Conservation (phyloP, 35 echinoderm and acorn worm species). For the Acanthaster planci region DNA sequence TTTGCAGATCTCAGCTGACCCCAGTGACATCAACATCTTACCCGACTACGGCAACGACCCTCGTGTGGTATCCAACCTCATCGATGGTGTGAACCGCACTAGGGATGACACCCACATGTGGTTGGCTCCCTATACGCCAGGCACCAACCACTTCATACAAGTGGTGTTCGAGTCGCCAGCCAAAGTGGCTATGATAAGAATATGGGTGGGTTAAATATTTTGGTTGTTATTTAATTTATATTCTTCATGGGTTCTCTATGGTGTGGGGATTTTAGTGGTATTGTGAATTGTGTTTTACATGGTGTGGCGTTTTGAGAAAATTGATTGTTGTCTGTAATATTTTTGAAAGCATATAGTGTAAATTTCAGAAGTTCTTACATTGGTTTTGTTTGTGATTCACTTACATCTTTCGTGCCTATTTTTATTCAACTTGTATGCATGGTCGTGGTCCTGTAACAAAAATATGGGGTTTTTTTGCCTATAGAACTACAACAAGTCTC, state of each 20-base stretch:
- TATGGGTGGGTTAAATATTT: conserved; percentile 74
- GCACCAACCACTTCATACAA: conserved; percentile 63
- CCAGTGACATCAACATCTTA: conserved; percentile 85
- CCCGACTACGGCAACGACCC: conserved; percentile 78
- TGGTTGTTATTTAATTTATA: not conserved
- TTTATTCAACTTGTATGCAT: no score
- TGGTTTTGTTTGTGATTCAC: no score
- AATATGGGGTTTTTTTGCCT: conserved; percentile 25
- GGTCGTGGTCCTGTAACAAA: no score
- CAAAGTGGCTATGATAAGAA: conserved; percentile 91
- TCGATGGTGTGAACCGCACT: conserved; percentile 87
- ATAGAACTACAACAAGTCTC: conserved; percentile 99
- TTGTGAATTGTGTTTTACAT: no score
- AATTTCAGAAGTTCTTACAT: no score
- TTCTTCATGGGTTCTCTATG: no score
- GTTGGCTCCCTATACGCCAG: conserved; percentile 78
- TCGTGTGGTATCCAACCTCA: conserved; percentile 82
- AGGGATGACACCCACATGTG: conserved; percentile 98
- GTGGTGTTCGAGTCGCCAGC: conserved; percentile 71
- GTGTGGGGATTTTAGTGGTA: no score
- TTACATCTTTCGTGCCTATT: no score
- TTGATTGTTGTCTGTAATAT: no score
- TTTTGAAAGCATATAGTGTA: no score
- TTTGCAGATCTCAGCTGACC: conserved; percentile 81
- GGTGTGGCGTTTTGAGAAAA: no score